Evolutionary conservation across 1,140 invertebrate genomes (phyloP), one percentile per base, ranked within the genome.

Genomic region (Thereuonema tuberculata): DNA sequence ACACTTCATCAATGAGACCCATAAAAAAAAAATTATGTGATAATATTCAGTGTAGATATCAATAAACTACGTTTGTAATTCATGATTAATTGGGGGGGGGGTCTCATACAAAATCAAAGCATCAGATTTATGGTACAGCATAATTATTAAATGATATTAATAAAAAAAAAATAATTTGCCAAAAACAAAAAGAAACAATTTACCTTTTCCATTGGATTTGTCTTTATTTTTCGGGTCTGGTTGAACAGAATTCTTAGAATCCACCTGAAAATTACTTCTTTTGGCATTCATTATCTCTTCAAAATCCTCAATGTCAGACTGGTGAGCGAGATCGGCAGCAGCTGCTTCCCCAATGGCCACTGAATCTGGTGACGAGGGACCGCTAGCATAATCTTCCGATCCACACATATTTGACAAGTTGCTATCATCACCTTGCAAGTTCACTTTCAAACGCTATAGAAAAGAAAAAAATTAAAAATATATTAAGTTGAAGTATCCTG

Each of bases 211-310:
- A 37, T 37, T 55, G 48, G 60, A 55, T 47, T n/a, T 20, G 24
- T 23, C 20, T 15, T 61, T 2, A 5, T 67, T 24, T 15, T 60
- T 60, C 29, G 46, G 25, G 43, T 20, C 14, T 64, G 53, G 48
- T 61, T 27, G 25, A 61, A 26, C 27, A 21, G 20, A n/a, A 23
- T 50, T 24, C 37, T 56, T 20, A 56, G 15, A n/a, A 5, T 9
- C 12, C 17, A 48, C 5, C 17, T 47, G 37, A 5, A 58, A 25
- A 17, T 15, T 49, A n/a, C 64, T 62, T 31, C 66, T 56, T 57
- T 74, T 74, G 29, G 66, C 65, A 23, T 68, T 66, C 17, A 73
- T 66, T 14, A 66, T 68, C 27, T 67, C 67, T 61, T 73, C 71
- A 67, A 73, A 73, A 61, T 73, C 71, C 31, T 66, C 63, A 1